These are phyloP conservation scores for Cossypha dichroa DNA, from an alignment of 2,797 vertebrate genomes.

Conservation along the genomic window DNA sequence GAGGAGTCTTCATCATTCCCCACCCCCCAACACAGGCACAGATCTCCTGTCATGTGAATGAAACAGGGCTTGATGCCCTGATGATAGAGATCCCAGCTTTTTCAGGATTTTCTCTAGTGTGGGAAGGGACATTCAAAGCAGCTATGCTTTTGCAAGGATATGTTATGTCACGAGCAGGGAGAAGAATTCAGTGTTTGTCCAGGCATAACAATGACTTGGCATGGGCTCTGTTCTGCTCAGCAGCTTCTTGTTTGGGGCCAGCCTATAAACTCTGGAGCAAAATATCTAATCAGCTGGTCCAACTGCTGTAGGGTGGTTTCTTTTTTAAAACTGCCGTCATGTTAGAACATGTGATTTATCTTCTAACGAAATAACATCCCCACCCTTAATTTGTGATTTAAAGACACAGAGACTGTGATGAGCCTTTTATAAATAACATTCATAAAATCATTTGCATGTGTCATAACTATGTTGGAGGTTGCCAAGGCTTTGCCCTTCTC, in stretches of 20 bases:
- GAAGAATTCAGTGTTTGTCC: neutral
- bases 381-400: slow-evolving; percentile 4
- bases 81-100: neutral
- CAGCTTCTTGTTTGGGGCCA: slow-evolving; percentile 15
- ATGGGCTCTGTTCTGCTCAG: neutral
- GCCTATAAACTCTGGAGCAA: neutral
- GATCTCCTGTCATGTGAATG: neutral
- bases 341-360: slow-evolving; percentile 38
- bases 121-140: neutral
- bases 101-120: neutral
- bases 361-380: slow-evolving; percentile 31
- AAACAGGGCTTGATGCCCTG: neutral
- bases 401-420: neutral
- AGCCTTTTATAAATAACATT: slow-evolving; percentile 1
- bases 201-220: slow-evolving; percentile 39
- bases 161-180: neutral
- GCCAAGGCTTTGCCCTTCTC: neutral
- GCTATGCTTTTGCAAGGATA: neutral
- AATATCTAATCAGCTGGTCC: slow-evolving; percentile 14
- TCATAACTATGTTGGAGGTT: neutral
- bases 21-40: neutral
- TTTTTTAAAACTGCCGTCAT: slow-evolving; percentile 27
- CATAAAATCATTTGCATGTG: neutral
- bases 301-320: slow-evolving; percentile 9
- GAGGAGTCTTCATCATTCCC: neutral